These are phyloP conservation scores for Rhyacichthys aspro DNA, from an alignment of 2,797 vertebrate species.

Conservation along the genomic window DNA sequence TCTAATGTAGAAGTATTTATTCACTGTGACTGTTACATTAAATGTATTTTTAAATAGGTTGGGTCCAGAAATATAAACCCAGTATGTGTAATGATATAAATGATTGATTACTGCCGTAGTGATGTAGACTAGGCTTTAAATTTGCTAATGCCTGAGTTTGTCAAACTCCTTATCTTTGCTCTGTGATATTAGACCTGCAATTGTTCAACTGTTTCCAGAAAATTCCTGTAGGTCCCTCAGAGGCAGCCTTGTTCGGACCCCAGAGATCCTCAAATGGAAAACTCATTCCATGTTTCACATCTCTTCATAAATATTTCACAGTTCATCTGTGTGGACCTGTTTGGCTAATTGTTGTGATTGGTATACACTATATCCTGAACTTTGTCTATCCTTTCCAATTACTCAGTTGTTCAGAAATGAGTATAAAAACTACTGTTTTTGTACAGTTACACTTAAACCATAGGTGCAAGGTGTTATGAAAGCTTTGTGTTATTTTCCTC, in stretches of 20 bases:
- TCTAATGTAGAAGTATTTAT: conserved; percentile 10
- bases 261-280: conserved; percentile 52
- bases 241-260: conserved; percentile 44
- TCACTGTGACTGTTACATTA: conserved; percentile 10
- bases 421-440: too few species aligned
- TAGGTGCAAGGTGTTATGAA: conserved; percentile 2
- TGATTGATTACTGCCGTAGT: conserved; percentile 11
- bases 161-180: conserved; percentile 61
- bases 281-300: conserved; percentile 66
- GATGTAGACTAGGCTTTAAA: conserved; percentile 82
- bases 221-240: conserved; percentile 53
- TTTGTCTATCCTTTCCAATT: conserved; percentile 23
- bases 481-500: conserved; percentile 17
- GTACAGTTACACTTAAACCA: not conserved
- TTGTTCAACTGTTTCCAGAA: conserved; percentile 28
- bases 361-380: conserved; percentile 41
- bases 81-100: conserved; percentile 16
- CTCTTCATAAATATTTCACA: conserved; percentile 78
- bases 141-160: conserved; percentile 78
- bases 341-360: conserved; percentile 64
- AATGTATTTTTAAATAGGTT: not conserved
- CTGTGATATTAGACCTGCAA: conserved; percentile 27
- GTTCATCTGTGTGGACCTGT: conserved; percentile 56
- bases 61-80: conserved; percentile 17
- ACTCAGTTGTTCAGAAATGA: too few species aligned